Conservation (phyloP, 2,113 vertebrate genomes). For the Xenopus laevis region DNA sequence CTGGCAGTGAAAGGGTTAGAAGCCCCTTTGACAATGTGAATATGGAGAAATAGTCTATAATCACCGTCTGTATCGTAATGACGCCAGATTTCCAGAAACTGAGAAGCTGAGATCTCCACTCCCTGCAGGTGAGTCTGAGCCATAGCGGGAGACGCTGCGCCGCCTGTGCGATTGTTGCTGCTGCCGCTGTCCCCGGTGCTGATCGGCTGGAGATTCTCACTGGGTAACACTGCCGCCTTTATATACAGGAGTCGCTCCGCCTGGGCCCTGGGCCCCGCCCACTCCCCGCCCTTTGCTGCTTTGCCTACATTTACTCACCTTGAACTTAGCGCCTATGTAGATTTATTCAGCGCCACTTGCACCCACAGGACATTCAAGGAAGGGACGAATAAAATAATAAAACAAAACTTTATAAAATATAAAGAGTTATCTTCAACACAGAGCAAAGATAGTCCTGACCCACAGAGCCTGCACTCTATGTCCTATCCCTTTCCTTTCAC, state of each 20-base stretch:
- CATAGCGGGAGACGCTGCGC: slow-evolving; percentile 57
- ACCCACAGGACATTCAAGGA: too few species aligned
- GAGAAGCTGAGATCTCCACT: slow-evolving; percentile 72
- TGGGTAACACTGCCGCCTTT: slow-evolving; percentile 32
- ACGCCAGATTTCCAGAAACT: slow-evolving; percentile 85
- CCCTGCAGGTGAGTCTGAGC: slow-evolving; percentile 77
- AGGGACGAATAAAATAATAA: too few species aligned
- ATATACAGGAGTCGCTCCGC: not conserved
- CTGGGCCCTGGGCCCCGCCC: slow-evolving; percentile 8
- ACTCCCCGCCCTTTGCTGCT: slow-evolving; percentile 35
- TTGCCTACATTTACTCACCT: slow-evolving; percentile 40
- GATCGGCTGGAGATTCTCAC: slow-evolving; percentile 34
- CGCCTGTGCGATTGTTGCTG: not conserved
- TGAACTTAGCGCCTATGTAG: not conserved
- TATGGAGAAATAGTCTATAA: slow-evolving; percentile 39
- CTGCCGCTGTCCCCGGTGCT: slow-evolving; percentile 65
- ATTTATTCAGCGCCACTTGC: too few species aligned
- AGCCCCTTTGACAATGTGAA: too few species aligned
- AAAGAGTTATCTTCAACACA: too few species aligned
- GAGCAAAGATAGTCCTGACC: too few species aligned
- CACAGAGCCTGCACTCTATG: too few species aligned
- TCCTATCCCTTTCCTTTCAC: too few species aligned
- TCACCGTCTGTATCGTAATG: slow-evolving; percentile 83
- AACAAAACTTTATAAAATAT: too few species aligned
- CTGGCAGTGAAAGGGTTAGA: not conserved